Base-by-base conservation (phyloP, 1,140 invertebrate genomes). In the Ruditapes philippinarum region DNA sequence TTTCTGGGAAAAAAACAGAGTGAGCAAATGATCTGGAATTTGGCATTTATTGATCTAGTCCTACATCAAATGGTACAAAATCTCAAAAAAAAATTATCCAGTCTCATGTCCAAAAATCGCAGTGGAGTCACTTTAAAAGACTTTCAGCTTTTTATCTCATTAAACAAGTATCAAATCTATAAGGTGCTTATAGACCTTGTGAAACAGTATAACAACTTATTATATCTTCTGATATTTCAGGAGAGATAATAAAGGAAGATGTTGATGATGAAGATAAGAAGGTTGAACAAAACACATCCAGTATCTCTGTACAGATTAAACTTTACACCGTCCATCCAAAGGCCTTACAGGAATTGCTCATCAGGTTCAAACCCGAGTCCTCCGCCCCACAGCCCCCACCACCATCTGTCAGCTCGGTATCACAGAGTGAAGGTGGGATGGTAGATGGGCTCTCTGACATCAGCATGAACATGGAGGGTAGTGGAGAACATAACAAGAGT, bases 281-380 rank as follows among this genome's bases (percentile, higher is more conserved):
- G 45, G 14, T 65, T 54, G 91, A 93, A 19, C 88, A 92, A 62
- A 95, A 28, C 11, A 89, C 68, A 12, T 76, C 70, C 4, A 80
- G 49, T 25, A 54, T 90, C 1, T 88, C 83, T 14, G 85, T 92
- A 19, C 91, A 92, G 54, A 91, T 92, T 42, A 90, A 68, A 45
- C 97, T 99, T 96, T 98, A 97, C 95, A 96, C 98, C 65, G 97
- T 99, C 65, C 98, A 99, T 95, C 98, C 98, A 4, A 98, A 98
- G 94, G 98, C 98, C 31, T 95, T 99, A 62, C 98, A 98, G 95
- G 97, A 98, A 92, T 98, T 98, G 93, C 97, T 97, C 92, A 98
- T 98, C 82, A 97, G 97, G 22, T 98, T 98, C 94, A 96, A 97
- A 89, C 97, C 97, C 2, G 97, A 94, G 57, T 88, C 91, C 1